These are phyloP conservation scores for Staurois parvus DNA, from an alignment of 2,797 vertebrate genomes.

Conservation along the genomic window DNA sequence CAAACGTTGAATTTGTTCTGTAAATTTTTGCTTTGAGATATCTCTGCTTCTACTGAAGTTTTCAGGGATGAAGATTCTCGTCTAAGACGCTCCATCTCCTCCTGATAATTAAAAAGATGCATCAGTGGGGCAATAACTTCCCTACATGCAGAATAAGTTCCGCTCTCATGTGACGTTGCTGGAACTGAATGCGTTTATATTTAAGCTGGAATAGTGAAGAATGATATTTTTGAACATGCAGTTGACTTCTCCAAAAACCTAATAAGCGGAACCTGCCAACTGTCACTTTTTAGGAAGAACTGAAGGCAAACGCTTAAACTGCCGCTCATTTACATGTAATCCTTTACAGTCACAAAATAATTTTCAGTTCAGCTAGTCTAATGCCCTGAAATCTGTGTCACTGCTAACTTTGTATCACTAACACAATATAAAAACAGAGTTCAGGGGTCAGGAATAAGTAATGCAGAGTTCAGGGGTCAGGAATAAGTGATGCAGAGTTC, in stretches of 20 bases:
- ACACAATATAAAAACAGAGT: no score
- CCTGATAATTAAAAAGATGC: slow-evolving; percentile 66
- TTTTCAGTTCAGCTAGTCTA: no score
- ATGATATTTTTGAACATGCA: neutral
- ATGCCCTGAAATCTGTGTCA: no score
- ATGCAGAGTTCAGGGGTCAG: no score
- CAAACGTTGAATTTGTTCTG: slow-evolving; percentile 66
- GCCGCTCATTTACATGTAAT: no score
- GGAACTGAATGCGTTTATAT: neutral
- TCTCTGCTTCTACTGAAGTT: slow-evolving; percentile 65
- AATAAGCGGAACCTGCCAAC: neutral
- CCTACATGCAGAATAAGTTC: neutral
- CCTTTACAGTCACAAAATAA: no score
- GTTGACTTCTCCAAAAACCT: neutral
- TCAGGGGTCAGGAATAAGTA: no score
- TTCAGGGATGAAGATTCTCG: slow-evolving; percentile 68
- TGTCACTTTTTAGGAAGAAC: no score
- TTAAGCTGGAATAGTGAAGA: neutral
- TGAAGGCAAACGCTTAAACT: no score
- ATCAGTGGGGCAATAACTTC: neutral
- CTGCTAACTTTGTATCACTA: no score
- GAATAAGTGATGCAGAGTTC: no score
- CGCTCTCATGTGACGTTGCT: no score
- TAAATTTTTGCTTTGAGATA: slow-evolving; percentile 67
- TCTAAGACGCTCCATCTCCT: slow-evolving; percentile 68